Conservation (phyloP, 2,797 vertebrate species). For the Aphelocoma californica region DNA sequence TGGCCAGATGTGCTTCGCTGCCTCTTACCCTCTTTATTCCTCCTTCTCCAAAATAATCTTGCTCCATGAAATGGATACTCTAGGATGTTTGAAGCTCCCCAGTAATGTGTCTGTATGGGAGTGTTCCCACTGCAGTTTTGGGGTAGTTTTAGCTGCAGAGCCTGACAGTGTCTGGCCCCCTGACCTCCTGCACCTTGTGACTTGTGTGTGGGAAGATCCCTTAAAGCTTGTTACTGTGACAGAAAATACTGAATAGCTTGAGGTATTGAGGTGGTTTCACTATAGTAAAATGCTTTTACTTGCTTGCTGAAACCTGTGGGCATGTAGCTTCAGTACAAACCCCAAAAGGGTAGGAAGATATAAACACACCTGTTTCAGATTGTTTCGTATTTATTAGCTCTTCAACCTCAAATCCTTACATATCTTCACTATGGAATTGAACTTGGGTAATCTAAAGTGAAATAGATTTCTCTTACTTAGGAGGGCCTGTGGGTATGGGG, state of each 20-base stretch:
- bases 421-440: not conserved
- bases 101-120: not conserved
- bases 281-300: not conserved
- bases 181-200: not conserved
- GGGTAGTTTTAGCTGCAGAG: not conserved
- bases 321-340: not conserved
- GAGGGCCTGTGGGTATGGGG: not conserved
- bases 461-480: not conserved
- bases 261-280: not conserved
- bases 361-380: not conserved
- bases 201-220: not conserved
- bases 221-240: not conserved
- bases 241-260: not conserved
- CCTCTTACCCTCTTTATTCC: not conserved
- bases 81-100: not conserved
- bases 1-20: not conserved
- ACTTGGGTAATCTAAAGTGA: not conserved
- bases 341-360: not conserved
- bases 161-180: not conserved
- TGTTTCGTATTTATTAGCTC: not conserved
- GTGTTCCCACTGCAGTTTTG: not conserved
- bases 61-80: fast-evolving
- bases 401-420: not conserved
- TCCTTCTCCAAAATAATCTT: not conserved
- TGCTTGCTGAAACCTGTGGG: not conserved